These are phyloP conservation scores for Capreolus pygargus DNA, from an alignment of 2,113 vertebrate genomes.

Conservation along the genomic window DNA sequence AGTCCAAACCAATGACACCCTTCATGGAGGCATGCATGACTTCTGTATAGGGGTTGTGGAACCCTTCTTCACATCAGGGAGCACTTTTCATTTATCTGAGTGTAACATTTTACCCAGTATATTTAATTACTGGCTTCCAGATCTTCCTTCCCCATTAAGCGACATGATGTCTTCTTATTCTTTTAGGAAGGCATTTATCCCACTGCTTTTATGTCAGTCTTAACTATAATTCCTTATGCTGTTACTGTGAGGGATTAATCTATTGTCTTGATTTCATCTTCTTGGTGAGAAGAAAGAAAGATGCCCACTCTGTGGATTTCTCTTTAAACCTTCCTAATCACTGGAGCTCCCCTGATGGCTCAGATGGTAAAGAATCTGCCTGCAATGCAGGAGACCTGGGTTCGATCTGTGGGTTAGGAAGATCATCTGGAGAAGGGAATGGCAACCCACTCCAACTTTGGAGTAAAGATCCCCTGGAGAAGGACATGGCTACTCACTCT, in stretches of 20 bases:
- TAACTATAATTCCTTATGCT: background rate
- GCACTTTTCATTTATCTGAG: background rate
- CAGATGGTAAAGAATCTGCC: background rate
- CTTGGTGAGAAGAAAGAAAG: background rate
- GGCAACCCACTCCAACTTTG: too few species aligned
- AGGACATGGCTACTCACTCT: background rate
- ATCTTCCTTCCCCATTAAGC: background rate
- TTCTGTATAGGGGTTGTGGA: background rate
- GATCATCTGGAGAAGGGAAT: too few species aligned
- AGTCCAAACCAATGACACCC: background rate
- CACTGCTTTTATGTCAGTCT: background rate
- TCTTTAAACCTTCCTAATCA: background rate
- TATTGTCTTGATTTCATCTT: background rate
- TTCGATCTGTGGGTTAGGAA: background rate
- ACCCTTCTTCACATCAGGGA: background rate
- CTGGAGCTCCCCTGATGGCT: background rate
- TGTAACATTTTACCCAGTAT: background rate
- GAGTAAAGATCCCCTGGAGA: background rate
- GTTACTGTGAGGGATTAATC: background rate
- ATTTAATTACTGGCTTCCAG: background rate
- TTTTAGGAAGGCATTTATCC: background rate
- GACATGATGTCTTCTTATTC: background rate
- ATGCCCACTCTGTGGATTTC: background rate
- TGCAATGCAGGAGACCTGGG: background rate
- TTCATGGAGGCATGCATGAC: background rate